Evolutionary conservation across 1,140 invertebrate species (phyloP), one percentile per base, ranked within the genome.

Genomic region (Helicoverpa zea): DNA sequence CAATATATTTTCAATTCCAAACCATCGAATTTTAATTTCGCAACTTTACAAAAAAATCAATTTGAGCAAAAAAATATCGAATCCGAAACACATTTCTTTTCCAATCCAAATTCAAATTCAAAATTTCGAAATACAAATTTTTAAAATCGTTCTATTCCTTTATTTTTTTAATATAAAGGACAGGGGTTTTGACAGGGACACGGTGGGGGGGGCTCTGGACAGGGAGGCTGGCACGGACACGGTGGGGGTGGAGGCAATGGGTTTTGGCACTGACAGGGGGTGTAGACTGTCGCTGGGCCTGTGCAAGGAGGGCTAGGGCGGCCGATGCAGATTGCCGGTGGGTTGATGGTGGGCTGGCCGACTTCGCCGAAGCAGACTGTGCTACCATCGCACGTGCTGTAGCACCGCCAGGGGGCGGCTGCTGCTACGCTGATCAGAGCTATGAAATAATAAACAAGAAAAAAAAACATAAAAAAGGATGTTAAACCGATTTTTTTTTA

Each of bases 351-450:
- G 0, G 89, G 89, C 16, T 85, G 76, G 0, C 86, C 84, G 0
- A 52, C n/a, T 0, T 84, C 81, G 0, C 83, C 85, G 54, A 88
- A 82, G 84, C 90, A 89, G 3, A 91, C 82, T 0, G 85, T 88
- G 47, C 85, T 83, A 0, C 91, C 89, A 14, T 89, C 87, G 9
- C 82, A 74, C 1, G 85, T 86, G 18, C 79, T 86, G 64, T 75
- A 81, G 70, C 89, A 91, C 4, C 89, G 81, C 90, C 90, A 92
- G 0, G 90, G 90, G 1, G 89, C 90, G 0, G 91, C 89, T 0
- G 82, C 59, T 2, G 85, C 84, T 16, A 75, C 85, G 58, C 84
- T 83, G 80, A 91, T 76, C 2, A 92, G 79, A 35, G 87, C 90
- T 92, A 81, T 5, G 23, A 2, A 80, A 72, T 12, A n/a, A 54